Evolutionary conservation across 2,888 invertebrate genomes (phyloP).

Genomic region (Clusia tigrina): DNA sequence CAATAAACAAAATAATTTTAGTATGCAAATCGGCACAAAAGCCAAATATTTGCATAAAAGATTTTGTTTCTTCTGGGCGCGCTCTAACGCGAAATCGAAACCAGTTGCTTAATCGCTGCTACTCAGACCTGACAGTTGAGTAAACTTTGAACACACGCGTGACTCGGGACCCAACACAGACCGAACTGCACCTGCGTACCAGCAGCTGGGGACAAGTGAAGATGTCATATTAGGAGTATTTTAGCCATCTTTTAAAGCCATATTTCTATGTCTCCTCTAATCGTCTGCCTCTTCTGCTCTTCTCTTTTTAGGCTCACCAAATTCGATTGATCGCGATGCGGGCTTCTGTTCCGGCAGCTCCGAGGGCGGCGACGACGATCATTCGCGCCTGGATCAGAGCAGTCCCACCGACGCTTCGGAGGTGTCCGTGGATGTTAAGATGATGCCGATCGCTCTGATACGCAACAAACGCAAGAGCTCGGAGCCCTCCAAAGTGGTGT

Average conservation of each 20-base stretch:
- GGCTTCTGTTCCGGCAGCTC: constrained; percentile 75
- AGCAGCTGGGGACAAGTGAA: no score
- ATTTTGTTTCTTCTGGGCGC: background rate
- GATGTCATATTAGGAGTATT: background rate
- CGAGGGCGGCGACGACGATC: constrained; percentile 71
- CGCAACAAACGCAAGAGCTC: constrained; percentile 74
- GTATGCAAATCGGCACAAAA: constrained; percentile 18
- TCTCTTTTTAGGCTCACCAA: constrained; percentile 60
- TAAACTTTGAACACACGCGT: background rate
- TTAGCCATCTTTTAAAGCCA: constrained; percentile 3
- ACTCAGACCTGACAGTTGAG: background rate
- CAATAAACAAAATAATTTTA: constrained; percentile 12
- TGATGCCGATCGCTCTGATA: constrained; percentile 67
- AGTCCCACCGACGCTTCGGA: constrained; percentile 74
- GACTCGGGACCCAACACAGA: background rate
- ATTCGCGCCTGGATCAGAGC: constrained; percentile 64
- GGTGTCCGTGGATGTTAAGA: constrained; percentile 73
- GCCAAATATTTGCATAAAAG: constrained; percentile 16
- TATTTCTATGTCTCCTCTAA: constrained; percentile 3
- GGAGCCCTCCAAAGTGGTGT: constrained; percentile 72
- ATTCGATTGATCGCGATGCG: constrained; percentile 68
- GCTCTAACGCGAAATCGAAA: background rate
- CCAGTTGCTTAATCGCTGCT: background rate
- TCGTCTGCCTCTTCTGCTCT: constrained; percentile 28
- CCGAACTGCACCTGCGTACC: background rate